Percentiles rank a stretch among this genome's conserved stretches.
These are phyloP conservation scores for Whitmania pigra DNA, from an alignment of 1,140 invertebrate species.

Conservation along the genomic window DNA sequence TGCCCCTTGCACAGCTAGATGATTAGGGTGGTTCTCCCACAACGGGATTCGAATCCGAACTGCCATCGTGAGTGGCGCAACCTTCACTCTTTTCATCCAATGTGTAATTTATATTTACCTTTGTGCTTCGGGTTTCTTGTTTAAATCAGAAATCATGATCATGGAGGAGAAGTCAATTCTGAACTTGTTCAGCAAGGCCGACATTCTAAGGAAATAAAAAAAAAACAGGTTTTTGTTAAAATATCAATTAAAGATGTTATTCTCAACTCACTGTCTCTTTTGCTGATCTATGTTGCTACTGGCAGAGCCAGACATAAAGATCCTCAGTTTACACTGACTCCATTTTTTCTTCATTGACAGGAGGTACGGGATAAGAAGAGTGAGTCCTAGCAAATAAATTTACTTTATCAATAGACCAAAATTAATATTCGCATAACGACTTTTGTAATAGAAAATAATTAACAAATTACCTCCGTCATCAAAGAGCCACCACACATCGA, in stretches of 20 bases:
- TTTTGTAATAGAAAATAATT: too few species aligned
- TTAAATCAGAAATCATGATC: slow-evolving; percentile 66
- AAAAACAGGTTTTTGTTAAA: slow-evolving; percentile 18
- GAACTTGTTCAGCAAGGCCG: slow-evolving; percentile 83
- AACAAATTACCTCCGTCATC: slow-evolving; percentile 60
- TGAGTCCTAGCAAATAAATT: slow-evolving; percentile 51
- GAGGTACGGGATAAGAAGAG: slow-evolving; percentile 80
- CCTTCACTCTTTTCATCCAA: not conserved
- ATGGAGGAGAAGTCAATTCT: slow-evolving; percentile 87
- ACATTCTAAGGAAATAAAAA: slow-evolving; percentile 60
- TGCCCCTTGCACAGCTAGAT: too few species aligned
- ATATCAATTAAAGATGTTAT: slow-evolving; percentile 14
- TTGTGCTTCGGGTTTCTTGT: slow-evolving; percentile 46
- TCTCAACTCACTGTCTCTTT: slow-evolving; percentile 62
- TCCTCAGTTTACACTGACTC: slow-evolving; percentile 68
- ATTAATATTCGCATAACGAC: not conserved
- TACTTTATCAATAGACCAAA: not conserved
- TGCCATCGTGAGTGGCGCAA: too few species aligned
- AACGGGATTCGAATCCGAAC: too few species aligned
- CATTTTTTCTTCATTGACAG: slow-evolving; percentile 70
- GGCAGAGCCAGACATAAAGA: slow-evolving; percentile 86
- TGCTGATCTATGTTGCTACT: slow-evolving; percentile 73
- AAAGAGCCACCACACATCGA: slow-evolving; percentile 95
- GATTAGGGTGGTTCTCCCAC: too few species aligned
- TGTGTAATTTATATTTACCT: slow-evolving; percentile 35